These are phyloP conservation scores for Rhamphomyia laevipes DNA, from an alignment of 2,888 invertebrate genomes.

Conservation along the genomic window DNA sequence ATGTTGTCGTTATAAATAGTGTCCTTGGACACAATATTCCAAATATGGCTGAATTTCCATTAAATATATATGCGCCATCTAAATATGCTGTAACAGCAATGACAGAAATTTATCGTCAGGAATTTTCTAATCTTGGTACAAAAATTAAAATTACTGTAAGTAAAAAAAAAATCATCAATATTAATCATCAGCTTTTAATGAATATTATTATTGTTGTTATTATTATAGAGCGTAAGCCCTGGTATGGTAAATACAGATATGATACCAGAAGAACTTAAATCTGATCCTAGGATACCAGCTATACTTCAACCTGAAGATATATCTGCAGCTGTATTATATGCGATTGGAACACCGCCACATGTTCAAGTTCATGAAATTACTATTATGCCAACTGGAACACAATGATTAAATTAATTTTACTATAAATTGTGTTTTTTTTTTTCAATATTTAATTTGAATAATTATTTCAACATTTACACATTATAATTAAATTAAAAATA, in stretches of 20 bases:
- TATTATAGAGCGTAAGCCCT: slow-evolving; percentile 17
- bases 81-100: slow-evolving; percentile 33
- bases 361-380: slow-evolving; percentile 3
- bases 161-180: slow-evolving; percentile 46
- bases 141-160: slow-evolving; percentile 34
- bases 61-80: slow-evolving; percentile 30
- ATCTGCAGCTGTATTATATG: slow-evolving; percentile 1
- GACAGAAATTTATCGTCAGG: slow-evolving; percentile 31
- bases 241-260: slow-evolving; percentile 2
- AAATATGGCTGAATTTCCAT: slow-evolving; percentile 15
- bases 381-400: neutral
- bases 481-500: too few species aligned
- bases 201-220: too few species aligned
- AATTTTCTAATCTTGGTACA: slow-evolving; percentile 26
- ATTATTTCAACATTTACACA: too few species aligned
- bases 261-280: neutral
- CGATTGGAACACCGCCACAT: slow-evolving; percentile 2
- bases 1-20: slow-evolving; percentile 40
- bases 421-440: too few species aligned
- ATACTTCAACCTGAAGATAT: slow-evolving; percentile 3
- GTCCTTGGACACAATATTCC: slow-evolving; percentile 26
- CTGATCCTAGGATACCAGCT: neutral
- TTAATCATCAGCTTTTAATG: too few species aligned
- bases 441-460: too few species aligned
- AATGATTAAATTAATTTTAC: too few species aligned